Conservation (phyloP, 1,140 invertebrate genomes). For the Leucophenga varia region DNA sequence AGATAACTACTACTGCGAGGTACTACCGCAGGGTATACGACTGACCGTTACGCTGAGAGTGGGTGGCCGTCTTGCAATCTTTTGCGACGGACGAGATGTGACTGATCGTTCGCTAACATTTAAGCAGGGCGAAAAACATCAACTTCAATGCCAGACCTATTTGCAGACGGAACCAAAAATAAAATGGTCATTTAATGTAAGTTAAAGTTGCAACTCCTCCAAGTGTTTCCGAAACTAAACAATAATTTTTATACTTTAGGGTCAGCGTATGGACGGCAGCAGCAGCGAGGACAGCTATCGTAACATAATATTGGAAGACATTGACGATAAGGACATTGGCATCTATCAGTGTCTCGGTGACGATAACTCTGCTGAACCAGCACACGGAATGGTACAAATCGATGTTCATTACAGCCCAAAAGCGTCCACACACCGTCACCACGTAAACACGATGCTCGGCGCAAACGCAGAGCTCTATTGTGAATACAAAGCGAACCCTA, state of each 20-base stretch:
- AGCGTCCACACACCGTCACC: constrained; percentile 44
- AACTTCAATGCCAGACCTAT: constrained; percentile 38
- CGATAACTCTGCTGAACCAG: constrained; percentile 34
- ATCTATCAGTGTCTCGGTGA: constrained; percentile 48
- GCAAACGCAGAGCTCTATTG: constrained; percentile 42
- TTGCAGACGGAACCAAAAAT: constrained; percentile 23
- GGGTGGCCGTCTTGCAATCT: constrained; percentile 35
- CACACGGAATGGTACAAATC: constrained; percentile 38
- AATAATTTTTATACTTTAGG: constrained; percentile 17
- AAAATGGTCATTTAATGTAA: constrained; percentile 51
- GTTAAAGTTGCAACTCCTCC: constrained; percentile 7
- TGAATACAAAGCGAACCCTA: constrained; percentile 44
- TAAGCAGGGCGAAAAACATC: constrained; percentile 45
- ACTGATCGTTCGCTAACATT: constrained; percentile 46
- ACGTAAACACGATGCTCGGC: constrained; percentile 39
- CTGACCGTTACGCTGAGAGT: constrained; percentile 30
- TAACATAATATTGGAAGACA: constrained; percentile 30
- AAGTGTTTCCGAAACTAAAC: neutral
- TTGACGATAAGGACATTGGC: constrained; percentile 38
- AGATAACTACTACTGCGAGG: constrained; percentile 41
- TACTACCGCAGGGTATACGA: constrained; percentile 35
- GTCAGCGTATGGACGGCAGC: constrained; percentile 25
- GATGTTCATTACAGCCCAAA: constrained; percentile 45
- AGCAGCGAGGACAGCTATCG: constrained; percentile 26
- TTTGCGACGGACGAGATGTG: constrained; percentile 47